phyloP scores from a whole-genome alignment of 92 coral and sea anemone species.

The Galaxea fascicularis region DNA sequence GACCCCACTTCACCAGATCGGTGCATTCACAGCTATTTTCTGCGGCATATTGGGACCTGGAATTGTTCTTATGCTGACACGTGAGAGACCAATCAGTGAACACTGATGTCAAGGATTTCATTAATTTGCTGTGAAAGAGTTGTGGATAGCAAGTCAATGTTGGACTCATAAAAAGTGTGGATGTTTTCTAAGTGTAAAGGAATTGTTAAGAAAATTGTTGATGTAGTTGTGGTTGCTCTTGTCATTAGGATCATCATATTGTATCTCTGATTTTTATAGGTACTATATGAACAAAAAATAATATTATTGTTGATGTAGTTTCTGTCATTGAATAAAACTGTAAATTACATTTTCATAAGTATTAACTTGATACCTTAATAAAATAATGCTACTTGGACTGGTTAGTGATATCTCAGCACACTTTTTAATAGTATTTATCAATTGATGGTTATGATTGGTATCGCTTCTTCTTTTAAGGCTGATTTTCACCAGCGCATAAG shows the following conservation, averaged over 20 bases:
- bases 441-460: not conserved
- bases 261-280: not conserved
- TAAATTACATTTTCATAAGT: not conserved
- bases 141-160: not conserved
- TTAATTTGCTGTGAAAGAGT: constrained; percentile 5
- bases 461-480: too few relatives aligned
- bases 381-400: not conserved
- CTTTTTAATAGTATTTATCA: not conserved
- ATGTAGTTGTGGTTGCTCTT: not conserved
- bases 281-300: not conserved
- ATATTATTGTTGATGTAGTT: not conserved
- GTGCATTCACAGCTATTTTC: constrained; percentile 68
- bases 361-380: not conserved
- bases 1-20: constrained; percentile 78
- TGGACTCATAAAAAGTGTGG: not conserved
- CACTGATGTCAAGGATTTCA: constrained; percentile 25
- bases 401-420: not conserved
- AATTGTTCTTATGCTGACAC: constrained; percentile 79
- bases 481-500: too few relatives aligned
- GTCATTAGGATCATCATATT: not conserved
- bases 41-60: constrained; percentile 90
- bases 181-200: not conserved
- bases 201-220: constrained; percentile 5
- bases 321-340: not conserved
- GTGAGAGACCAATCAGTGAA: constrained; percentile 73